These are phyloP conservation scores for Crossaster papposus DNA, from an alignment of 53 echinoderm and acorn worm species.

Conservation along the genomic window DNA sequence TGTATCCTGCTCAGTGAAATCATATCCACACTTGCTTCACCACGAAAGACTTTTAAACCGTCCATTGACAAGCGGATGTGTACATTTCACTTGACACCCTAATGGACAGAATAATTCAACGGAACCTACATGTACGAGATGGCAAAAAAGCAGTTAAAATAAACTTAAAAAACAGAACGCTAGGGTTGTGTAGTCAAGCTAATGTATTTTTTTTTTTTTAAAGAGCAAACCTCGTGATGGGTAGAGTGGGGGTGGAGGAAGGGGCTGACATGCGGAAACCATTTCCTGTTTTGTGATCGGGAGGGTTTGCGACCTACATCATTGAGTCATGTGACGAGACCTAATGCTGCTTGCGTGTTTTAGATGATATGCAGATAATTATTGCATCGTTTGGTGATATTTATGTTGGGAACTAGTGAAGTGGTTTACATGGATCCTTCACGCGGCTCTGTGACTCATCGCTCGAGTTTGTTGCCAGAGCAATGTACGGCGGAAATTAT, in stretches of 20 bases:
- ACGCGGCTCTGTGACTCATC: neutral
- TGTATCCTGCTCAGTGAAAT: neutral
- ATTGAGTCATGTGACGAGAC: neutral
- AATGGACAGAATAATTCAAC: neutral
- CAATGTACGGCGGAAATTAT: neutral
- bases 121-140: neutral
- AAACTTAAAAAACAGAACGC: conserved; percentile 25
- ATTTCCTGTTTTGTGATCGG: conserved; percentile 54
- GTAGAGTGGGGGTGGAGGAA: neutral
- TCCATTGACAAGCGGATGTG: conserved; percentile 9
- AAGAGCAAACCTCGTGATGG: conserved; percentile 4
- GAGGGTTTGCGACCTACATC: neutral
- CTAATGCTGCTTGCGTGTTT: neutral
- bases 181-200: conserved; percentile 11
- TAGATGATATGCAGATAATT: neutral
- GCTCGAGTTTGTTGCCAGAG: neutral
- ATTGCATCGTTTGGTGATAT: neutral
- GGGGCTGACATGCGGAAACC: conserved; percentile 23
- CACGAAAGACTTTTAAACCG: neutral
- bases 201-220: conserved; percentile 5
- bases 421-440: neutral
- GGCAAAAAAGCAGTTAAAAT: neutral
- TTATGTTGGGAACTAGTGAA: neutral
- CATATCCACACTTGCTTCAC: neutral
- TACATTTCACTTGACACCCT: conserved; percentile 25